Base-by-base conservation (phyloP, 2,113 vertebrate genomes). In the Psettodes erumei region DNA sequence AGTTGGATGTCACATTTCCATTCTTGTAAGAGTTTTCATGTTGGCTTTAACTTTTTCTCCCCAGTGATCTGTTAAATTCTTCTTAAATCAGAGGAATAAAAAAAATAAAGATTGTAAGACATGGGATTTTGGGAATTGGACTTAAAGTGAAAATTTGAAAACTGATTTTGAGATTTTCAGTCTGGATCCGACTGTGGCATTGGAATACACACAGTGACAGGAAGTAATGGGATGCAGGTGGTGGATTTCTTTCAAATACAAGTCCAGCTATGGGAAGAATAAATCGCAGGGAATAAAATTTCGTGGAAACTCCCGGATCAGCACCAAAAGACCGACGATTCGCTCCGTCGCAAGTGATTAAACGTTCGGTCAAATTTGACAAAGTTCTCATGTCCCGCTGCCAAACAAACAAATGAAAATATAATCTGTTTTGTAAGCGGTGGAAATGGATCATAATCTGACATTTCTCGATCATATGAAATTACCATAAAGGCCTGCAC, bases 401-500 rank as follows among this genome's bases (percentile, higher is more conserved):
- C 59, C 61, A 66, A 72, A 32, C 18, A 53, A 19, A 59, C 9
- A 42, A 59, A 71, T 43, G 37, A 18, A 37, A 51, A 56, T 47
- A 2, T 55, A 37, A 79, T 37, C 19, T 67, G n/a, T 54, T 66
- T 9, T 23, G 28, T 47, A 60, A 59, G 37, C 43, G 1, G 25
- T n/a, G 15, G 43, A 51, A 32, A 59, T 13, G 8, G 13, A 58
- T 21, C 18, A 30, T 47, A 23, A 11, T 71, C 7, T 56, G 12
- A 11, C 3, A 58, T 27, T 50, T 56, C 10, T n/a, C n/a, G n/a
- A n/a, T n/a, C n/a, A n/a, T n/a, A n/a, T n/a, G n/a, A n/a, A n/a
- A n/a, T n/a, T n/a, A n/a, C n/a, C n/a, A n/a, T n/a, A n/a, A n/a
- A 23, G 38, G 38, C 38, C 38, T 40, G 13, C 13, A 16, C n/a